Percentiles rank a stretch among this genome's conserved stretches.
Conservation (phyloP, 2,113 vertebrate genomes). For the Euleptes europaea region DNA sequence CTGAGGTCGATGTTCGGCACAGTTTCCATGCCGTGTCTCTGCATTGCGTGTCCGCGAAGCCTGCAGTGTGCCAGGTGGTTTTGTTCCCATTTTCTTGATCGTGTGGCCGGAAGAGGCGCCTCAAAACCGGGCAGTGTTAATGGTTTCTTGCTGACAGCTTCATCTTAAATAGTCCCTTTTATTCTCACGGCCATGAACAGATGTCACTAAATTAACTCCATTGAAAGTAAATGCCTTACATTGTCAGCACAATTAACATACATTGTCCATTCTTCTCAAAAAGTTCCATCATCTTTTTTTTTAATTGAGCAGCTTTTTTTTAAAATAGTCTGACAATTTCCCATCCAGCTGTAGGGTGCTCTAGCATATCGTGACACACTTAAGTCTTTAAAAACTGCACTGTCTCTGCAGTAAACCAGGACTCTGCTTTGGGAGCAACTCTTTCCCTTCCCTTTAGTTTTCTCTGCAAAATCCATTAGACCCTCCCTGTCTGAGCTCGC, state of each 20-base stretch:
- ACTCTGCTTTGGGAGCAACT: background rate
- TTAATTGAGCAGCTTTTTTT: slow-evolving; percentile 32
- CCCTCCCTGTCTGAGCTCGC: background rate
- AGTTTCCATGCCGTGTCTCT: background rate
- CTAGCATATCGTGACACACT: slow-evolving; percentile 18
- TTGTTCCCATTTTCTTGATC: accelerated
- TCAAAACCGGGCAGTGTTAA: background rate
- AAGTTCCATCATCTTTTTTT: slow-evolving; percentile 50
- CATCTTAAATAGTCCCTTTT: slow-evolving; percentile 8
- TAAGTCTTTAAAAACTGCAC: background rate
- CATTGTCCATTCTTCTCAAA: slow-evolving; percentile 59
- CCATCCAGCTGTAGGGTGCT: slow-evolving; percentile 41
- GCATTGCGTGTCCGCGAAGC: background rate
- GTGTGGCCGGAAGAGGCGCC: slow-evolving; percentile 11
- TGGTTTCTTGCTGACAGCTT: slow-evolving; percentile 19
- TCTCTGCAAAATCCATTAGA: background rate
- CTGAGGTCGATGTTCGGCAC: background rate
- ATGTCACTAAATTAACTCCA: slow-evolving; percentile 40
- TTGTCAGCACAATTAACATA: slow-evolving; percentile 58
- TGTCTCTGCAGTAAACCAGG: background rate
- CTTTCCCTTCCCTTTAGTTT: background rate
- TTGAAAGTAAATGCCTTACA: slow-evolving; percentile 42
- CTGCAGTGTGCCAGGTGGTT: background rate
- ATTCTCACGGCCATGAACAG: slow-evolving; percentile 9
- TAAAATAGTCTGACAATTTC: background rate